These are phyloP conservation scores for Cryptocephalus primarius DNA, from an alignment of 2,888 invertebrate genomes.

Conservation along the genomic window DNA sequence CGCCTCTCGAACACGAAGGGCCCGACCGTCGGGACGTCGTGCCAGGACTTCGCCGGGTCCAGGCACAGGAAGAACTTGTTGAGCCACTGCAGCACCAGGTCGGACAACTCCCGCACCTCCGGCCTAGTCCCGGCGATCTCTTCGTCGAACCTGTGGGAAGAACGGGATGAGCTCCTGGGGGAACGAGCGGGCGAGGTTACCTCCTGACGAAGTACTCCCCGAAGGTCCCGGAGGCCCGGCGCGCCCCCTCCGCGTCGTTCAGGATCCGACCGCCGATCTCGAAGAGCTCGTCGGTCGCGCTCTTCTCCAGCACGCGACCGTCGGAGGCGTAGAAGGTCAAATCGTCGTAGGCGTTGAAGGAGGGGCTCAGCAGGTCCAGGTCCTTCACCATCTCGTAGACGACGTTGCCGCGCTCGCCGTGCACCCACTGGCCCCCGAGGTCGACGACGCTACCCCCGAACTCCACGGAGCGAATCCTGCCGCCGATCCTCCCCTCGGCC, in stretches of 20 bases:
- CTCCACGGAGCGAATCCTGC: not conserved
- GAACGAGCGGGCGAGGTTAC: no score
- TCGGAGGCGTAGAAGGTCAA: slow-evolving; percentile 25
- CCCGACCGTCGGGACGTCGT: slow-evolving; percentile 44
- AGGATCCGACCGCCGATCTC: not conserved
- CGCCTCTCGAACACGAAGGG: slow-evolving; percentile 50
- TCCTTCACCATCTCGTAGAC: slow-evolving; percentile 28
- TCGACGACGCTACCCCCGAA: not conserved
- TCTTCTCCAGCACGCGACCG: slow-evolving; percentile 22
- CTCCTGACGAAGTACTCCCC: not conserved
- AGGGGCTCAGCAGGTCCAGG: slow-evolving; percentile 18
- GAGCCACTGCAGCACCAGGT: slow-evolving; percentile 26
- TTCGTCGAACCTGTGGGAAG: no score
- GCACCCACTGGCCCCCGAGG: slow-evolving; percentile 12
- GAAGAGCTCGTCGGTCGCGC: slow-evolving; percentile 22
- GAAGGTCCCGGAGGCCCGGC: not conserved
- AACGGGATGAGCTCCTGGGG: no score
- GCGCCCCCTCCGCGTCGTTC: not conserved
- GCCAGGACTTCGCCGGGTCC: slow-evolving; percentile 54
- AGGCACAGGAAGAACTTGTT: slow-evolving; percentile 28
- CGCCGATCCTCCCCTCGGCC: not conserved
- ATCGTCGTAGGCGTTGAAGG: slow-evolving; percentile 7
- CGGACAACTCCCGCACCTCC: slow-evolving; percentile 9
- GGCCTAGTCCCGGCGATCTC: no score
- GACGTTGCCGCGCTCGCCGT: slow-evolving; percentile 29